A percentile compares a stretch with the other conserved stretches of the same genome.
phyloP scores from a whole-genome alignment of 1,140 invertebrate genomes.

The Drosophila seguyi region DNA sequence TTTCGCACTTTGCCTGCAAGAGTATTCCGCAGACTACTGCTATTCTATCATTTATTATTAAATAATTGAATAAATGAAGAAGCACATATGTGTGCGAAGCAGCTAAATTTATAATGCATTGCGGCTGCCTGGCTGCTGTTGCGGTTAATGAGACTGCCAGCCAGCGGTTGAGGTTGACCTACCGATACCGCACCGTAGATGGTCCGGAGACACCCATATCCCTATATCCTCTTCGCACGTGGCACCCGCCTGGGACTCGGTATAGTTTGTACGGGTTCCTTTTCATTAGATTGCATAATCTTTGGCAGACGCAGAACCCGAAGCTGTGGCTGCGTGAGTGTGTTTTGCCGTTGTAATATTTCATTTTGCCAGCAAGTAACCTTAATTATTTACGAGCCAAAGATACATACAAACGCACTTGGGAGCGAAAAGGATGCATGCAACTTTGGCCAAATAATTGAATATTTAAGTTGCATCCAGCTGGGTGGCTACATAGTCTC shows the following conservation, averaged over 20 bases:
- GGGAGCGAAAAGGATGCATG: conserved; percentile 16
- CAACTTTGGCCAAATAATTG: conserved; percentile 58
- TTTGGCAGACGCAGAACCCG: conserved; percentile 8
- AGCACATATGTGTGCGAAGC: conserved; percentile 40
- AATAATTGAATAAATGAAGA: conserved; percentile 71
- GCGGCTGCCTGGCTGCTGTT: conserved; percentile 45
- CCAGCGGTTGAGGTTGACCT: conserved; percentile 42
- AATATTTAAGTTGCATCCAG: conserved; percentile 68
- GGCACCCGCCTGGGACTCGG: conserved; percentile 53
- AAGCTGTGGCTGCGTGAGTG: conserved; percentile 1
- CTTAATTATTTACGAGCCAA: conserved; percentile 66
- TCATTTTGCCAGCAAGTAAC: conserved; percentile 46
- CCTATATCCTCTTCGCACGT: conserved; percentile 37
- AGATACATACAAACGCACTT: conserved; percentile 23
- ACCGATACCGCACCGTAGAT: conserved; percentile 5
- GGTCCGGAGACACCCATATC: background rate
- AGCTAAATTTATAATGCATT: conserved; percentile 79
- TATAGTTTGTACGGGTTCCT: conserved; percentile 54
- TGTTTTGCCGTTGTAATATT: conserved; percentile 59
- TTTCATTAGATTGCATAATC: conserved; percentile 72
- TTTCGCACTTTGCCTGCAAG: conserved; percentile 50
- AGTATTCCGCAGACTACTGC: conserved; percentile 37
- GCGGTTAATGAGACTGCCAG: conserved; percentile 69
- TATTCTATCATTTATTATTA: conserved; percentile 74
- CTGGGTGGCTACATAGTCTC: background rate